Base-by-base conservation (phyloP, 2,113 vertebrate species). In the Isichthys henryi region DNA sequence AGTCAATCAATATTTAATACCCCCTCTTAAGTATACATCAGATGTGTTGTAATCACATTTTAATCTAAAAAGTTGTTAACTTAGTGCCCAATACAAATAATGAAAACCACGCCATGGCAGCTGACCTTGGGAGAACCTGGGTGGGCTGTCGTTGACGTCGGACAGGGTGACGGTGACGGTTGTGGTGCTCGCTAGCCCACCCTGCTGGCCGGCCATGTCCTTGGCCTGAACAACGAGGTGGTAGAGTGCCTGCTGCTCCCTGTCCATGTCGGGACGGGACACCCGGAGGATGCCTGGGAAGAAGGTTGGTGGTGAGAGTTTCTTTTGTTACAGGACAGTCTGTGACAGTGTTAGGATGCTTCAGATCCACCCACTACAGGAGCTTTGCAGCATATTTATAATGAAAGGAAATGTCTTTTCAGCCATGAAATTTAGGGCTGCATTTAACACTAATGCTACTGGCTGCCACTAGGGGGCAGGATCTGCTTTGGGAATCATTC, bases 171-270 rank as follows among this genome's bases (percentile, higher is more conserved):
- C 95, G 95, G 98, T 97, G 93, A 99, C 95, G 0, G 96, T 97
- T 4, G 98, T 98, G 70, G 97, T 99, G 45, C 98, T 98, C 3
- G 97, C 97, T 53, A 99, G 95, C 66, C 98, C 98, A 66, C 98
- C 98, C 91, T 98, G 96, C 95, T 99, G 98, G 77, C 98, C 98
- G 0, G 97, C 98, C 98, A 99, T 99, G 94, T 99, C 98, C 94
- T 99, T 99, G 92, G 98, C 98, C 94, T 99, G 98, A 92, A 99
- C 97, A 89, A 98, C 95, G 90, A 99, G 97, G 39, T 97, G 96
- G 0, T 99, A 99, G 94, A 96, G 96, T 45, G 97, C 97, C 92
- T 97, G 97, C 91, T 96, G 97, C 95, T 99, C 98, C 88, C 98
- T 92, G 92, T 99, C 98, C 98, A 99, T 98, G 93, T 98, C 97